Evolutionary conservation across 2,888 invertebrate species (phyloP), one percentile per base, ranked within the genome.

Genomic region (Spatulosminthurus flaviceps): DNA sequence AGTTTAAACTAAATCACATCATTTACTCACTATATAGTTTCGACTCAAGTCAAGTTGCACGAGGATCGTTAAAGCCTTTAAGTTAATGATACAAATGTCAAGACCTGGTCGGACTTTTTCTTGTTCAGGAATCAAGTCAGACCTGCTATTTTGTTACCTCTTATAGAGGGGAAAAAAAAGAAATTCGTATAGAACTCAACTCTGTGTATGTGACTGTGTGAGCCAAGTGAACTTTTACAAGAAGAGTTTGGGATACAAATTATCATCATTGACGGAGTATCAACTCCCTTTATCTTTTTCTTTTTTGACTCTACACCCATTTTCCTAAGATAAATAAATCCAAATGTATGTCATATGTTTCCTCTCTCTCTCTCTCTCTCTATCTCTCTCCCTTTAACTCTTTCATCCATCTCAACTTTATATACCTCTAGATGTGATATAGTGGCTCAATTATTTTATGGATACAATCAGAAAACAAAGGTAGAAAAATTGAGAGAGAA

Each of bases 261-360:
- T 72, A 72, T 51, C 51, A 51, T 43, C 72, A 72, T 51, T 72
- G 72, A 51, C 26, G 41, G n/a, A 70, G 70, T 41, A 41, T 70
- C 41, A 41, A 41, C 70, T 70, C 21, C 70, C 34, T 70, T 70
- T 70, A 70, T 70, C 70, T 71, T 71, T 21, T 42, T 42, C 70
- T 71, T 71, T 21, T 42, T 42, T 29, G 69, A 28, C 34, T 71
- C 42, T 71, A 29, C 72, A 51, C 72, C 21, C 21, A 21, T 70
- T 26, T 42, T 72, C 24, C 51, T 51, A 22, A 72, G 43, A 72
- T 72, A 70, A 41, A 29, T 70, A 70, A 70, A 21, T 41, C 41
- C 70, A 70, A 41, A 21, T 70, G 29, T 51, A 26, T 51, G 26
- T 51, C 51, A 51, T 72, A 19, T 72, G 43, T n/a, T 51, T 19